A percentile compares a stretch with the other conserved stretches of the same genome.
phyloP scores from a whole-genome alignment of 2,888 invertebrate genomes.

The Amiota minor region DNA sequence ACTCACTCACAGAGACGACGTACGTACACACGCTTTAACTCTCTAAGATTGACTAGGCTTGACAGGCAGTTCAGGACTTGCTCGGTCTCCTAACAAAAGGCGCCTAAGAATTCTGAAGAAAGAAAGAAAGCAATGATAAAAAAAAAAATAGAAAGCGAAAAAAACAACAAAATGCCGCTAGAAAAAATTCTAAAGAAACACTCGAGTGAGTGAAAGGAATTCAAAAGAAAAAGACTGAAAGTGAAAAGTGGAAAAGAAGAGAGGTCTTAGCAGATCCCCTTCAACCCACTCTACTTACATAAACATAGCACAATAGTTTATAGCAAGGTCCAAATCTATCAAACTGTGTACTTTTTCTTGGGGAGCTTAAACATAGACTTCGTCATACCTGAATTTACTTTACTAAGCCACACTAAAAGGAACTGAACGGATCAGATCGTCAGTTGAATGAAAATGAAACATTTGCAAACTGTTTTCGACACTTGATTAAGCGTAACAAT shows the following conservation, averaged over 20 bases:
- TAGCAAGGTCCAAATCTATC: background rate
- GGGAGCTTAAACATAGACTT: background rate
- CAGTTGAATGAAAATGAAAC: no score
- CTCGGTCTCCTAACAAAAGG: background rate
- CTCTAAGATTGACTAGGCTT: constrained; percentile 4
- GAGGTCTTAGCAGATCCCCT: background rate
- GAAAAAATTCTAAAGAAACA: constrained; percentile 24
- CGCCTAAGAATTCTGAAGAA: background rate
- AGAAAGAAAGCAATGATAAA: background rate
- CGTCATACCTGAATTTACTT: background rate
- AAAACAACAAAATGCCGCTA: background rate
- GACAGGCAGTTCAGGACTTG: background rate
- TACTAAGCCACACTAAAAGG: background rate
- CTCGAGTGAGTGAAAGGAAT: background rate
- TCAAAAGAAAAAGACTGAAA: background rate
- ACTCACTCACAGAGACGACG: no score
- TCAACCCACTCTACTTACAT: no score
- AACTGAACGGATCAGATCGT: background rate
- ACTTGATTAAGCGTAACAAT: constrained; percentile 28
- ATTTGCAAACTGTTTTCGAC: constrained; percentile 8
- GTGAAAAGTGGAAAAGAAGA: no score
- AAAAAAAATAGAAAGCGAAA: constrained; percentile 9
- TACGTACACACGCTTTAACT: background rate
- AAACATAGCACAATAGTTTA: background rate
- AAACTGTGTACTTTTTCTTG: background rate